phyloP scores from a whole-genome alignment of 1,140 invertebrate species.

The Sitodiplosis mosellana region DNA sequence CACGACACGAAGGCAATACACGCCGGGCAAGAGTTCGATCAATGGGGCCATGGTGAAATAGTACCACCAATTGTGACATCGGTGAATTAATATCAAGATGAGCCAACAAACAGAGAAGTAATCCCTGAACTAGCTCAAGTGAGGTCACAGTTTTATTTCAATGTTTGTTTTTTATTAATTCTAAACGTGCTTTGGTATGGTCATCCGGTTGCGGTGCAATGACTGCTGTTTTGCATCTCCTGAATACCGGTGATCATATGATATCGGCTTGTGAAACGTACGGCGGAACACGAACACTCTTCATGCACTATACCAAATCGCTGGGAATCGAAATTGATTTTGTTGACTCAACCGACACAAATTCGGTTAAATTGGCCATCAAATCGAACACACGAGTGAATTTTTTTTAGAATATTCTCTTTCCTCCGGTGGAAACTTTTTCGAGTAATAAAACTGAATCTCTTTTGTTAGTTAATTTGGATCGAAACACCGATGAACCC shows the following conservation, averaged over 20 bases:
- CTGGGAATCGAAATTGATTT: slow-evolving; percentile 45
- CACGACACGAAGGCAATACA: slow-evolving; percentile 74
- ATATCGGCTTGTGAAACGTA: slow-evolving; percentile 81
- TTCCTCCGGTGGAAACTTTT: slow-evolving; percentile 42
- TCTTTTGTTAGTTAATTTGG: slow-evolving; percentile 45
- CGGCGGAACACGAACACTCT: slow-evolving; percentile 60
- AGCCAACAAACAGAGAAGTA: slow-evolving; percentile 33
- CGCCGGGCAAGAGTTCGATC: slow-evolving; percentile 67
- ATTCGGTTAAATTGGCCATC: slow-evolving; percentile 40
- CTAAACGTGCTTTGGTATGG: slow-evolving; percentile 61
- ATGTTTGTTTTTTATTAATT: slow-evolving; percentile 25
- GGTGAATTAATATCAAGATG: slow-evolving; percentile 85
- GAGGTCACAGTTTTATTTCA: too few relatives aligned
- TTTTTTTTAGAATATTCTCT: too few relatives aligned
- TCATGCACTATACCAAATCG: slow-evolving; percentile 30
- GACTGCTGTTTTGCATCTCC: slow-evolving; percentile 45
- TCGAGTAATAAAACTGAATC: too few relatives aligned
- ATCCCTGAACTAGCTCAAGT: background rate
- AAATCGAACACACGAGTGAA: slow-evolving; percentile 53
- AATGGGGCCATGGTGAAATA: slow-evolving; percentile 55
- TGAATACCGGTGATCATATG: slow-evolving; percentile 73
- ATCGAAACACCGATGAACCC: slow-evolving; percentile 75
- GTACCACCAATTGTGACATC: slow-evolving; percentile 78
- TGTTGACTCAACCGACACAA: slow-evolving; percentile 44
- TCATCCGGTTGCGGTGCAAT: slow-evolving; percentile 74